Evolutionary conservation across 2,113 vertebrate genomes (phyloP).

Genomic region (Agelaius tricolor): DNA sequence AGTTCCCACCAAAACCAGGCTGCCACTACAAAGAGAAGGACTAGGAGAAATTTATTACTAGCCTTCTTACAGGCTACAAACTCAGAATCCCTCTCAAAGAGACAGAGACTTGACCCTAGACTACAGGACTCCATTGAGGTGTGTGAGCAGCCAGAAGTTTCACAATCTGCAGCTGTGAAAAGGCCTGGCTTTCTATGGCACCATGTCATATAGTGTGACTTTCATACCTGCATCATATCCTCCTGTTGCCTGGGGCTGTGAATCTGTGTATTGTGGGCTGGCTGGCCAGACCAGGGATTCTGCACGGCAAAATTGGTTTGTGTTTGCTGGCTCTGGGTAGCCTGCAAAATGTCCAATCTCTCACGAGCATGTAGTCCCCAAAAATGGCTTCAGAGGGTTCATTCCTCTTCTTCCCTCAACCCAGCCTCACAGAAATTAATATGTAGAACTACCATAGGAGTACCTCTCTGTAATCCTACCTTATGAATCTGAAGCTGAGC

Average conservation of each 20-base stretch:
- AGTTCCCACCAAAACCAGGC: background rate
- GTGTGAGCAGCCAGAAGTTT: background rate
- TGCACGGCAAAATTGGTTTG: background rate
- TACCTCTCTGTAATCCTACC: background rate
- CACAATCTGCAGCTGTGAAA: background rate
- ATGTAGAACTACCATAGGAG: background rate
- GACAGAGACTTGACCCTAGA: fast-evolving
- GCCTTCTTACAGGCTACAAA: background rate
- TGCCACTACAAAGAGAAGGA: background rate
- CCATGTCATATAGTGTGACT: fast-evolving
- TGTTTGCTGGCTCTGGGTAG: background rate
- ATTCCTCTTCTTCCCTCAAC: background rate
- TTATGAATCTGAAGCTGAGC: background rate
- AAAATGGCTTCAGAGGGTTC: background rate
- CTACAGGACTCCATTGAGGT: fast-evolving
- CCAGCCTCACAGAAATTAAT: background rate
- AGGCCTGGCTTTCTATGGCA: background rate
- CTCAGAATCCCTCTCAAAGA: background rate
- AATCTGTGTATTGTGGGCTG: background rate
- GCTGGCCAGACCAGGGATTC: background rate
- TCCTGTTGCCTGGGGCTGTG: background rate
- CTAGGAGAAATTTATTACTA: background rate
- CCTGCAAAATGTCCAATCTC: background rate
- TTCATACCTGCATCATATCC: background rate
- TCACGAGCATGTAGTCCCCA: background rate